These are phyloP conservation scores for Himalopsyche anomala DNA, from an alignment of 2,888 invertebrate genomes.

Conservation along the genomic window DNA sequence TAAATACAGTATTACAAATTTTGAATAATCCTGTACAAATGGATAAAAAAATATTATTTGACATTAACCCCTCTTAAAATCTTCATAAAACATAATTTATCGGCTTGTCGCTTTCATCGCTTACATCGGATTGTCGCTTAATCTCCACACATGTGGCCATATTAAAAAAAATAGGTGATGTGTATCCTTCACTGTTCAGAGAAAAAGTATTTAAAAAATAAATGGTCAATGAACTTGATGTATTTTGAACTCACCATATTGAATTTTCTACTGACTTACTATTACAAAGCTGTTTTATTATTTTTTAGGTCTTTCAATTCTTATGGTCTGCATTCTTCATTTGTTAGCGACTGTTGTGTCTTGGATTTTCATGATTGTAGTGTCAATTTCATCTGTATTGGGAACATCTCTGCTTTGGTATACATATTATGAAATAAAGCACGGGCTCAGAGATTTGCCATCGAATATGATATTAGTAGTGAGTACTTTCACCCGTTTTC, in stretches of 20 bases:
- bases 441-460: constrained; percentile 78
- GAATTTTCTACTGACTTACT: not conserved
- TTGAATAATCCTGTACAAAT: too few relatives aligned
- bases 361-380: constrained; percentile 90
- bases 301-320: constrained; percentile 86
- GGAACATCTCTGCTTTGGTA: constrained; percentile 92
- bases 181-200: too few relatives aligned
- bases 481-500: constrained; percentile 21
- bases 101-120: too few relatives aligned
- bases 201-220: too few relatives aligned
- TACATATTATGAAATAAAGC: constrained; percentile 87
- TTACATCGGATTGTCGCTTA: too few relatives aligned
- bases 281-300: not conserved
- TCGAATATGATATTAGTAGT: constrained; percentile 69
- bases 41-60: too few relatives aligned
- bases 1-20: not conserved
- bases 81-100: too few relatives aligned
- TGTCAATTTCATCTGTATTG: constrained; percentile 85
- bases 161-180: too few relatives aligned
- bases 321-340: constrained; percentile 90
- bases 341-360: constrained; percentile 89
- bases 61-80: too few relatives aligned
- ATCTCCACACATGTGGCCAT: too few relatives aligned
- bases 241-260: not conserved
- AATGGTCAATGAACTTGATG: not conserved